Evolutionary conservation across 2,888 invertebrate species (phyloP), one percentile per base, ranked within the genome.

Genomic region (Drosophila helvetica): DNA sequence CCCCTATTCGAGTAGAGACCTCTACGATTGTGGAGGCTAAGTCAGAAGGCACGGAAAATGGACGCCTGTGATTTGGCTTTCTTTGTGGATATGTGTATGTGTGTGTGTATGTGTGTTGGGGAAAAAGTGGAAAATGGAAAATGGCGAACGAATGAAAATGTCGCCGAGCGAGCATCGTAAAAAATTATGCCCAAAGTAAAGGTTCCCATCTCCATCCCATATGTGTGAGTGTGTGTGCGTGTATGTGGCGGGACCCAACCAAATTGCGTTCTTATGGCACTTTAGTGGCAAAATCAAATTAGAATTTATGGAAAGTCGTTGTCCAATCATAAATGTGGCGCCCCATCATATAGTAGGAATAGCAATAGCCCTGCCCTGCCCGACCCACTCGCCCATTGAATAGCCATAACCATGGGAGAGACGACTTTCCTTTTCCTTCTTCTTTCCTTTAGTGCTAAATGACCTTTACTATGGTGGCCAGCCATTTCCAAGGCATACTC

Each of bases 211-310:
- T 33, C 19, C n/a, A 42, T 51, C 27, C 45, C 59, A 48, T 55
- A 33, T 51, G 9, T 19, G 42, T 47, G 30, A n/a, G 10, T 22
- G 22, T 10, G 30, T 17, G 12, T 17, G 17, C 10, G 30, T n/a
- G 25, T 30, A 18, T 38, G 61, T 38, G 50, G 8, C 4, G 61
- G 45, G 50, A 5, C 43, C 43, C 5, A 33, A 54, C 76, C 77
- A 85, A 88, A 82, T 81, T 77, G 80, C 84, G 70, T 86, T 81
- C 80, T 85, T 86, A 87, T 83, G 79, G 84, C 82, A 86, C 89
- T 89, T 89, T 86, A 81, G 86, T 87, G 87, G 83, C 86, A 83
- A 90, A 90, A 90, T 90, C 77, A 89, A 90, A 90, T 90, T 90
- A 90, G 88, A 90, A 90, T 90, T 90, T 90, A 90, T 90, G 86